phyloP scores from a whole-genome alignment of 1,140 invertebrate species.

The Lordiphosa mommai region DNA sequence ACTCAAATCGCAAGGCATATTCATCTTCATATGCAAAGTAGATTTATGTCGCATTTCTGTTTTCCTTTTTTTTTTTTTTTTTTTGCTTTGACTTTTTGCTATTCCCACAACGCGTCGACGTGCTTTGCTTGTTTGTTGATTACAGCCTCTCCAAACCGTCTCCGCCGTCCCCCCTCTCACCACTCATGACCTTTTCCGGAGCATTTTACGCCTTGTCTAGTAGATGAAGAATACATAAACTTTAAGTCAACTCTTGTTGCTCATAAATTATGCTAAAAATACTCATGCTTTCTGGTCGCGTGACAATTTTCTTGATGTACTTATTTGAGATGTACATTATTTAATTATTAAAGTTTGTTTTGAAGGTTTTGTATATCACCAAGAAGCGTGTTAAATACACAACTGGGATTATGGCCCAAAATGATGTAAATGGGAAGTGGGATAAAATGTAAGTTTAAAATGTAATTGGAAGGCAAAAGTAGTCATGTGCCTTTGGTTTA shows the following conservation, averaged over 20 bases:
- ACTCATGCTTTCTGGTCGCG: conserved; percentile 2
- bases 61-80: background rate
- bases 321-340: conserved; percentile 2
- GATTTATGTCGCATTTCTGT: conserved; percentile 15
- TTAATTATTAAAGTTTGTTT: conserved; percentile 6
- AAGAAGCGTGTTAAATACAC: too few relatives aligned
- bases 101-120: conserved; percentile 8
- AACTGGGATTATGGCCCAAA: too few relatives aligned
- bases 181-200: background rate
- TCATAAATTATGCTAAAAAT: conserved; percentile 9
- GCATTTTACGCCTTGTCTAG: conserved; percentile 4
- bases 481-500: too few relatives aligned
- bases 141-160: background rate
- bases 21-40: conserved; percentile 3
- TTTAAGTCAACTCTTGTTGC: conserved; percentile 6
- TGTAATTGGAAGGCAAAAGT: too few relatives aligned
- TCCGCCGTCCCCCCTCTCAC: background rate
- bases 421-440: too few relatives aligned
- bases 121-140: conserved; percentile 10
- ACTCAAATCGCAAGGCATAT: conserved; percentile 1
- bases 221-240: background rate
- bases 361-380: too few relatives aligned
- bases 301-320: conserved; percentile 4
- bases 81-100: conserved; percentile 3
- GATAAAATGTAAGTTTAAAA: too few relatives aligned